Conservation (phyloP, 2,888 invertebrate species). For the Chalcis sispes region DNA sequence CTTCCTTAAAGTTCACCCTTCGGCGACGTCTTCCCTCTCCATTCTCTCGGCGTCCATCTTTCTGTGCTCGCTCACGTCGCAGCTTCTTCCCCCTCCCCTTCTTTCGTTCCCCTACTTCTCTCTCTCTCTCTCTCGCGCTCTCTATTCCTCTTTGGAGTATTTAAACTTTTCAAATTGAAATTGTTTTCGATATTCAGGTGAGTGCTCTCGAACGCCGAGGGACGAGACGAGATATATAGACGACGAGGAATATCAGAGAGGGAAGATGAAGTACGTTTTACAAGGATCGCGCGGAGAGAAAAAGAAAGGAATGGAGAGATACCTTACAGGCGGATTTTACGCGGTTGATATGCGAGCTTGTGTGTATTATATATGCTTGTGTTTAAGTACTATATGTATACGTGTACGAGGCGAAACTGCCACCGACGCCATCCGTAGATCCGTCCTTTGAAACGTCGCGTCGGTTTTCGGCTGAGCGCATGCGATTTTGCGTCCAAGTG, state of each 20-base stretch:
- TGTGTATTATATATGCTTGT: too few relatives aligned
- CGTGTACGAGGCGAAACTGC: background rate
- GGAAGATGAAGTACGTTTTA: conserved; percentile 2
- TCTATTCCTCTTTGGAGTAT: conserved; percentile 58
- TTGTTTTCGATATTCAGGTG: conserved; percentile 69
- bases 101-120: background rate
- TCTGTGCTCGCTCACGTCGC: background rate
- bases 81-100: background rate
- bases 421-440: background rate
- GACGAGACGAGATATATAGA: background rate
- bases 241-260: conserved; percentile 13
- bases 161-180: conserved; percentile 74
- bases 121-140: conserved; percentile 4
- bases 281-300: background rate
- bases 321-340: background rate
- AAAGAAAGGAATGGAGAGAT: background rate
- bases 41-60: background rate
- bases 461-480: conserved; percentile 2
- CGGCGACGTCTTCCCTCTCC: background rate
- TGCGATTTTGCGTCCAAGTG: background rate
- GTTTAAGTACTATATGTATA: too few relatives aligned
- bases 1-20: conserved; percentile 10
- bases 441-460: background rate
- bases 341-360: too few relatives aligned
- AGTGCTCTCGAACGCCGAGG: conserved; percentile 32